A percentile compares a stretch with the other conserved stretches of the same genome.
Evolutionary conservation across 2,113 vertebrate species (phyloP).

Genomic region (Cromileptes altivelis): DNA sequence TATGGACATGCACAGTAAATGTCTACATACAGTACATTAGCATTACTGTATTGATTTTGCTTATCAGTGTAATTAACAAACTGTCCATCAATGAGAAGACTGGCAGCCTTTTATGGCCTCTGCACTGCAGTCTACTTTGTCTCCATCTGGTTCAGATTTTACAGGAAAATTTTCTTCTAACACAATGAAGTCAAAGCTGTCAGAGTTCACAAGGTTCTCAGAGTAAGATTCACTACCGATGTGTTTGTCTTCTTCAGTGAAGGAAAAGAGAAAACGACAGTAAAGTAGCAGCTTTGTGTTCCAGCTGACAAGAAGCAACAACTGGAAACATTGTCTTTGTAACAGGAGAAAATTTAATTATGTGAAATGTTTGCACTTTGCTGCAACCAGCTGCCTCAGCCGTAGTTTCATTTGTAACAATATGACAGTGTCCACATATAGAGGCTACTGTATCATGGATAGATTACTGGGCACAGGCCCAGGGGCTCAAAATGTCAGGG

Average conservation of each 20-base stretch:
- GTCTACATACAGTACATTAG: slow-evolving; percentile 11
- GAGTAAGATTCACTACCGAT: neutral
- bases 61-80: neutral
- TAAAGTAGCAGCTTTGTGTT: neutral
- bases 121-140: neutral
- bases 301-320: neutral
- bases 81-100: neutral
- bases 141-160: neutral
- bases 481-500: too few relatives aligned
- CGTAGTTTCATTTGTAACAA: neutral
- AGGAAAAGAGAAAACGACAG: neutral
- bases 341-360: neutral
- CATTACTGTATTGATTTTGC: slow-evolving; percentile 14
- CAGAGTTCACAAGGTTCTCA: neutral
- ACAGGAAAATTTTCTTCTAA: slow-evolving; percentile 7
- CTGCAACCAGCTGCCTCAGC: neutral
- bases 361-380: neutral
- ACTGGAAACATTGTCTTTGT: neutral
- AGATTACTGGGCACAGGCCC: too few relatives aligned
- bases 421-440: neutral
- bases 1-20: neutral
- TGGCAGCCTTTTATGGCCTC: neutral
- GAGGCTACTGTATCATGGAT: neutral
- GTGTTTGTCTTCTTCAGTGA: neutral
- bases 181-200: slow-evolving; percentile 27